Evolutionary conservation across 2,888 invertebrate genomes (phyloP), one percentile per base, ranked within the genome.

Genomic region (Toxonevra muliebris): DNA sequence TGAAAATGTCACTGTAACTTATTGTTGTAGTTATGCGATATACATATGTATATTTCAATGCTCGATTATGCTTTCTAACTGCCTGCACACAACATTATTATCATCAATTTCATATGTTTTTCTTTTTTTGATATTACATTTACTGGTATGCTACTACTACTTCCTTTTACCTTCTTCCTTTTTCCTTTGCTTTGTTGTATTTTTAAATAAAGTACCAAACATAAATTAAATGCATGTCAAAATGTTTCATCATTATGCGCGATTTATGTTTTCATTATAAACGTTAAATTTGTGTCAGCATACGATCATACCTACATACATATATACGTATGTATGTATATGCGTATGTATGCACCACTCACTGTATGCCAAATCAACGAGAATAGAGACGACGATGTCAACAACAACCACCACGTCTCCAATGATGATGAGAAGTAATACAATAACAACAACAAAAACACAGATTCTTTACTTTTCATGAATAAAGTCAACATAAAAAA

Each of bases 231-330:
- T 40, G 30, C 54, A 43, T 43, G 58, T 40, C 64, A 65, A 69
- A 65, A 69, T 68, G 60, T 59, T 67, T 69, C 70, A 66, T 64
- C 64, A 64, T 62, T 64, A 62, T 57, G 59, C 64, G 61, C 61
- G 55, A 66, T 66, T 68, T 52, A 30, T 64, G 65, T 59, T 64
- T 60, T 57, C 68, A 61, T 55, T 61, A 60, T 20, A 58, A 43
- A 19, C 50, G 30, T 30, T 2, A 30, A 30, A 30, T 30, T n/a
- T 30, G 30, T 30, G 30, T 30, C 30, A 30, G 30, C 30, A 30
- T 30, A 7, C 30, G 30, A 30, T 30, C 7, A 30, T 30, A 30
- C 30, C 2, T 30, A 30, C 30, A 30, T 30, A 30, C 30, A 30
- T 30, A 30, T 7, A 30, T 30, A 7, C 7, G 30, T 30, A 30